Conservation (phyloP, 1,140 invertebrate genomes). For the Stenopsyche tienmushanensis region DNA sequence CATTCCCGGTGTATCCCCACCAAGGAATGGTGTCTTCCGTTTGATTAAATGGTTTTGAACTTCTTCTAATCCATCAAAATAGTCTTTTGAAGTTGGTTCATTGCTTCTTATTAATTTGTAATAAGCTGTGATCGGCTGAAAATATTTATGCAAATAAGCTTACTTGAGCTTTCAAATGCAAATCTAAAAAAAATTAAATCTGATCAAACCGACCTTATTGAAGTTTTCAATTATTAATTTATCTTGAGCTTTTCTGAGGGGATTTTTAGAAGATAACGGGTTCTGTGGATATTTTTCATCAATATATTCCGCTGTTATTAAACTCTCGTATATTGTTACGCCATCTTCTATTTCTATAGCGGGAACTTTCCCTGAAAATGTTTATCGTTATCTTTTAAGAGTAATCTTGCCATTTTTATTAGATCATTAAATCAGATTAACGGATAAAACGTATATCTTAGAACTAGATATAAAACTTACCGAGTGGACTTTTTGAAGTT, state of each 20-base stretch:
- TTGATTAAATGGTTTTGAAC: constrained; percentile 65
- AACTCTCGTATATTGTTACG: constrained; percentile 72
- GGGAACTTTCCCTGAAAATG: constrained; percentile 78
- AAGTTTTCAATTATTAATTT: constrained; percentile 76
- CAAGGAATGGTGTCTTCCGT: constrained; percentile 68
- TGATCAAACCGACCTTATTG: constrained; percentile 52
- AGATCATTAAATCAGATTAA: too few relatives aligned
- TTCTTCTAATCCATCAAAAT: constrained; percentile 53
- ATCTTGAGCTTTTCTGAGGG: constrained; percentile 75
- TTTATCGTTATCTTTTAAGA: too few relatives aligned
- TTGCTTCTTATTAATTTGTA: constrained; percentile 44
- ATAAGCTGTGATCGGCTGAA: constrained; percentile 49
- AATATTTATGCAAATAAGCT: too few relatives aligned
- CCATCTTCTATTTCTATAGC: constrained; percentile 70
- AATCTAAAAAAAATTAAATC: constrained; percentile 28
- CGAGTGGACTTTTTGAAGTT: constrained; percentile 66
- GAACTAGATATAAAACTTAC: constrained; percentile 44
- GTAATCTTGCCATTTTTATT: too few relatives aligned
- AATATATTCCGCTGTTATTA: constrained; percentile 80
- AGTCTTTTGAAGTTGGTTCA: constrained; percentile 2
- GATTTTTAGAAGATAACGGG: constrained; percentile 69
- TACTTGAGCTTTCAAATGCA: too few relatives aligned
- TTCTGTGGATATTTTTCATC: constrained; percentile 75
- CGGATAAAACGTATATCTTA: constrained; percentile 1
- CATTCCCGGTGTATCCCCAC: constrained; percentile 72